A percentile compares a stretch with the other conserved stretches of the same genome.
phyloP scores from a whole-genome alignment of 1,140 invertebrate species.

The Drosophila eugracilis region DNA sequence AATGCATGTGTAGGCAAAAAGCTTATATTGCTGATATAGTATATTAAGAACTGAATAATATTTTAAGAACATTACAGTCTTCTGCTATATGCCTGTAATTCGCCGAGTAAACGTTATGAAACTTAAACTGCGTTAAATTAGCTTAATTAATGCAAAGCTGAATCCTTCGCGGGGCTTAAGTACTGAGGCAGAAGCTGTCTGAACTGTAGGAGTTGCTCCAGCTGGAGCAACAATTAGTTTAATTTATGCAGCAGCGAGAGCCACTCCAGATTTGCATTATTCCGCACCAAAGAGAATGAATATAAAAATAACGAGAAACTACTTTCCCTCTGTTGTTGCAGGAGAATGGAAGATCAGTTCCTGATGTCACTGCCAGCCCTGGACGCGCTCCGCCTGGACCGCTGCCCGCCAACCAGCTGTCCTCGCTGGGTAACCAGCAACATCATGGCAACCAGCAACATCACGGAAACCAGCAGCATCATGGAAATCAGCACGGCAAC shows the following conservation, averaged over 20 bases:
- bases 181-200: background rate
- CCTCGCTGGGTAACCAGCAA: constrained; percentile 78
- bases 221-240: constrained; percentile 54
- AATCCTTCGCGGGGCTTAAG: constrained; percentile 68
- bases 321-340: constrained; percentile 84
- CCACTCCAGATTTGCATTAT: constrained; percentile 64
- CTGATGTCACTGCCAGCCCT: constrained; percentile 94
- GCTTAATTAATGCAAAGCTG: constrained; percentile 75
- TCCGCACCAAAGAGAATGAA: constrained; percentile 44
- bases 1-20: too few species aligned
- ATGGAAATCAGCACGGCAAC: constrained; percentile 47
- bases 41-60: too few species aligned
- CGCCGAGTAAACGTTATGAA: constrained; percentile 1
- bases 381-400: constrained; percentile 91
- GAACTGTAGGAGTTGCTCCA: constrained; percentile 8
- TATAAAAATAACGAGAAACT: constrained; percentile 27
- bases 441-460: constrained; percentile 86
- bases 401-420: constrained; percentile 86
- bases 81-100: background rate
- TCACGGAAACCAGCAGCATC: constrained; percentile 66
- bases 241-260: constrained; percentile 66
- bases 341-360: constrained; percentile 94
- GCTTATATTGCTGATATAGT: too few species aligned
- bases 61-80: background rate
- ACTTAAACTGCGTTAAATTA: constrained; percentile 56